These are phyloP conservation scores for Anthopleura sola DNA, from an alignment of 64 coral and sea anemone genomes.

Conservation along the genomic window DNA sequence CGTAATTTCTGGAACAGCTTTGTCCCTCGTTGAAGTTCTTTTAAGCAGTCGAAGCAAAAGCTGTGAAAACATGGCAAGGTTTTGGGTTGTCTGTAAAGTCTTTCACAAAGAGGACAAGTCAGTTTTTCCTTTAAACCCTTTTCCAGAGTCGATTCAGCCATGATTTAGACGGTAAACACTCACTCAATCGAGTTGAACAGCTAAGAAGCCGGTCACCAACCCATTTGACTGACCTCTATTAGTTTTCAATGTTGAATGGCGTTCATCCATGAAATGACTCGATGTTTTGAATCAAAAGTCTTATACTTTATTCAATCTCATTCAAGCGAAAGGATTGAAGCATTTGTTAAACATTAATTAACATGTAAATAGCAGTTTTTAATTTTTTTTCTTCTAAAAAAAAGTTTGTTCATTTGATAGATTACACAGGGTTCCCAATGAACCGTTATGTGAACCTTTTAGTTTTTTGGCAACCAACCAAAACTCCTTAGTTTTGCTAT, in stretches of 20 bases:
- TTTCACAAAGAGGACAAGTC: constrained; percentile 66
- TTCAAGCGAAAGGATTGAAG: neutral
- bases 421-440: neutral
- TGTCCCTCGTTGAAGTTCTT: constrained; percentile 32
- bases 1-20: constrained; percentile 23
- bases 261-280: constrained; percentile 4
- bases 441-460: neutral
- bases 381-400: too few relatives aligned
- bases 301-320: neutral
- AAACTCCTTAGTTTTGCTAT: neutral
- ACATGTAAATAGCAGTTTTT: neutral
- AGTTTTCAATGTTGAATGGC: neutral
- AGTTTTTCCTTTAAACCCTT: constrained; percentile 43
- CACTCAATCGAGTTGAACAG: neutral
- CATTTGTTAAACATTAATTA: neutral
- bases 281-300: neutral
- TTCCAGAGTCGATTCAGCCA: constrained; percentile 10
- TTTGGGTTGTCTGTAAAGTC: constrained; percentile 72
- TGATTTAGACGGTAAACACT: neutral
- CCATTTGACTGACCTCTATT: neutral
- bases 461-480: neutral
- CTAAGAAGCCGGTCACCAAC: neutral
- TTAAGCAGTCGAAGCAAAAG: constrained; percentile 66
- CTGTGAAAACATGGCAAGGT: constrained; percentile 73
- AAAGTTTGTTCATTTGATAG: neutral